Evolutionary conservation across 2,888 invertebrate species (phyloP).

Genomic region (Troides aeacus): DNA sequence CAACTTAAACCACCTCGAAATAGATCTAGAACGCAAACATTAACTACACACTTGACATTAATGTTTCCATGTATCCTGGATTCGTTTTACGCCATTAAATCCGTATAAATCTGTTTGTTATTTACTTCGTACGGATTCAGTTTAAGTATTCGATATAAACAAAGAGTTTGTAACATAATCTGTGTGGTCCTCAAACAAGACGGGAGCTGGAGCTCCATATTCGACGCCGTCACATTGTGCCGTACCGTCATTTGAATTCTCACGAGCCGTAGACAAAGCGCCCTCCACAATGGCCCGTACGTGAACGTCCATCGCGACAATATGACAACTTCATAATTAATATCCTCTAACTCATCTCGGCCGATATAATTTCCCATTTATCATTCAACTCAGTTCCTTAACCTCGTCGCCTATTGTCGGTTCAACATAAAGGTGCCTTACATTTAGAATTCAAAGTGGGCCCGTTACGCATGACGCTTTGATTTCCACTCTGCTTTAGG

Average conservation of each 20-base stretch:
- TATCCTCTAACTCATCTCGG: constrained; percentile 75
- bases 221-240: constrained; percentile 54
- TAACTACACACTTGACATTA: constrained; percentile 29
- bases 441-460: constrained; percentile 72
- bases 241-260: constrained; percentile 56
- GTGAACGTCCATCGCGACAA: constrained; percentile 68
- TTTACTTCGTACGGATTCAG: constrained; percentile 3
- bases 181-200: constrained; percentile 62
- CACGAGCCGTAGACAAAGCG: constrained; percentile 72
- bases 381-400: constrained; percentile 67
- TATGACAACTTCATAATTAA: constrained; percentile 79
- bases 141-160: constrained; percentile 2
- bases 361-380: constrained; percentile 78
- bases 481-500: constrained; percentile 44
- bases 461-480: constrained; percentile 73
- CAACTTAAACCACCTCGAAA: constrained; percentile 24
- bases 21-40: constrained; percentile 26
- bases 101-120: constrained; percentile 21
- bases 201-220: constrained; percentile 62
- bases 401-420: constrained; percentile 72
- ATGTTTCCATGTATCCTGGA: constrained; percentile 29
- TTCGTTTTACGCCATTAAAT: constrained; percentile 26
- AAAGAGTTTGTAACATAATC: constrained; percentile 15
- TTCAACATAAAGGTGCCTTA: constrained; percentile 64
- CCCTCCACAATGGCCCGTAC: constrained; percentile 61